Base-by-base conservation (phyloP, 2,113 vertebrate genomes). In the Cnemophilus loriae region DNA sequence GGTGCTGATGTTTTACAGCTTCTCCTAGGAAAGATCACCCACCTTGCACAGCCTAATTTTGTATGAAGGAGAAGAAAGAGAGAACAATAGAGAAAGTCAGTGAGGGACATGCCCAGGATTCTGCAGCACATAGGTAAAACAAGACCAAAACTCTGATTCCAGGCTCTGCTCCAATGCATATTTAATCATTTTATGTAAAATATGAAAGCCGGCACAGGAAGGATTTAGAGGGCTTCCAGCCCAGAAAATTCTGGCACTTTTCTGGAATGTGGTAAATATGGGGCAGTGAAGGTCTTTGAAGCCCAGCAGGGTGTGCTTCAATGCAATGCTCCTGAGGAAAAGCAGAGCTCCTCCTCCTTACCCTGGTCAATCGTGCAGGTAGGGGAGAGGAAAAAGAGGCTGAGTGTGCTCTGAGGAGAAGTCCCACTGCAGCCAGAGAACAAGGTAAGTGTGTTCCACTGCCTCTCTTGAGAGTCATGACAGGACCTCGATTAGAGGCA, bases 161-260 rank as follows among this genome's bases (percentile, higher is more conserved):
- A 83, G 57, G n/a, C 39, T 44, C 30, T 71, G 9, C 13, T 95
- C 50, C 47, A 92, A 47, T 47, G 33, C 20, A 55, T 63, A 92
- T 67, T 95, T 90, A 90, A 93, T 88, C 13, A 63, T 44, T 89
- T 93, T 52, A 75, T 80, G 26, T 23, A 73, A 90, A 88, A 60
- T 74, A 82, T 52, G 68, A 93, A 84, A 90, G 76, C 70, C 30
- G 23, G 37, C 28, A 88, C 71, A 90, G 69, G 90, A 96, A 95
- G 33, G 35, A 93, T 88, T 94, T 77, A 80, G 47, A 93, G 42
- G 61, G 67, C 79, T 84, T 90, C 28, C 46, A 94, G 88, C 68
- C 90, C 67, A 88, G 59, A 97, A 92, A 80, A 74, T 83, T 90
- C 79, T 88, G 55, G 59, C 83, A 63, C 28, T 77, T 92, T 33